Percentiles rank a stretch among this genome's conserved stretches.
These are phyloP conservation scores for Noctua fimbriata DNA, from an alignment of 2,888 invertebrate genomes.

Conservation along the genomic window DNA sequence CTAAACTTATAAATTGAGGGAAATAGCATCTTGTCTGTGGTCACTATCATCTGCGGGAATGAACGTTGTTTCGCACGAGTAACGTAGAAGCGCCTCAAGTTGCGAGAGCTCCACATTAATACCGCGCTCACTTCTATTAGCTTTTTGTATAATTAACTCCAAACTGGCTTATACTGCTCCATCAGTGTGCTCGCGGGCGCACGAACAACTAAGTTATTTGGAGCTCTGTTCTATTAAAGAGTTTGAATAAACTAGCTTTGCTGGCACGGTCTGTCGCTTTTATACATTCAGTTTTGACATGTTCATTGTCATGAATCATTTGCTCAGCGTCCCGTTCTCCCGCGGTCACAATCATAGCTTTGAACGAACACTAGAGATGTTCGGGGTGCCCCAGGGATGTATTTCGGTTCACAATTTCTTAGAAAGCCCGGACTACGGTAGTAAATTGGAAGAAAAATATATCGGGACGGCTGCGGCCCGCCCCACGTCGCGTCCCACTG, in stretches of 20 bases:
- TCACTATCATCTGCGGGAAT: neutral
- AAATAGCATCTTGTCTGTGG: neutral
- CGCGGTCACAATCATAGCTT: neutral
- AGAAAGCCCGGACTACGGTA: constrained; percentile 1
- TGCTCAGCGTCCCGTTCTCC: neutral
- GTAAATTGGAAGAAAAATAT: constrained; percentile 48
- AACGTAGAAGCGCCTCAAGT: neutral
- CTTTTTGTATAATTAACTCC: constrained; percentile 40
- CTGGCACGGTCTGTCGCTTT: neutral
- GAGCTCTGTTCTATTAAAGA: constrained; percentile 7
- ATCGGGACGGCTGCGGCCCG: constrained; percentile 14
- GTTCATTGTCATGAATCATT: neutral
- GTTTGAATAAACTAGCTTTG: constrained; percentile 1
- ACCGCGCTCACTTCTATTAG: constrained; percentile 37
- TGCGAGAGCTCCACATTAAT: constrained; percentile 1
- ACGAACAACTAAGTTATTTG: neutral
- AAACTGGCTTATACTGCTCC: neutral
- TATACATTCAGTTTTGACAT: neutral
- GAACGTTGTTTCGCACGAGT: neutral
- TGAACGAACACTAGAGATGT: constrained; percentile 2
- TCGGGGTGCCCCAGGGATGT: constrained; percentile 18
- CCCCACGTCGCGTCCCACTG: neutral
- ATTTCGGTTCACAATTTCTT: constrained; percentile 14
- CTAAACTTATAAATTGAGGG: neutral
- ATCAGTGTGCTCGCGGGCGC: constrained; percentile 8